Base-by-base conservation (phyloP, 2,888 invertebrate genomes). In the Tridacna gigas region DNA sequence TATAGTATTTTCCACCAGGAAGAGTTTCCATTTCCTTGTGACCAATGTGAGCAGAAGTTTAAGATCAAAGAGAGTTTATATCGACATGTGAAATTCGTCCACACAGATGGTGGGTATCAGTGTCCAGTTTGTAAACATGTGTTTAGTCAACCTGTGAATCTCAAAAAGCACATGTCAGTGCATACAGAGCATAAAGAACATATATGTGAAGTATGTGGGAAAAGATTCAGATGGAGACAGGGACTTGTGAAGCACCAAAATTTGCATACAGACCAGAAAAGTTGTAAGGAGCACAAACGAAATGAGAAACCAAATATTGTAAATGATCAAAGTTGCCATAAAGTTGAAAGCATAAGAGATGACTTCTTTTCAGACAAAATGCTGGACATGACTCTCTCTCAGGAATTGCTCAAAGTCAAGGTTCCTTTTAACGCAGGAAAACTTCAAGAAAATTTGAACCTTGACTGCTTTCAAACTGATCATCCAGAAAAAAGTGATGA, bases 1-100 rank as follows among this genome's bases (percentile, higher is more conserved):
- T 82, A 80, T 61, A 86, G 77, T 66, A 86, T 86, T 18, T 86
- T 86, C 66, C 86, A 86, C 47, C 86, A 86, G 69, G 45, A 67
- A 15, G 73, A 82, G 7, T 86, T 66, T 60, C 82, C 86, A 61
- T 86, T 60, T 45, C 60, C 74, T 11, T 86, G 86, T 48, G 63
- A 73, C 26, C 18, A 63, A 11, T 86, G 86, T 51, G 51, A 74
- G 15, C 82, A 83, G 47, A 86, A 80, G 48, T 86, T 86, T 56
- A 86, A 86, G 75, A 80, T 86, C 9, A 86, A 86, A 47, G 86
- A 86, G 56, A 78, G 82, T 22, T 45, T 86, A 45, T 80, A 75
- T 51, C 66, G 82, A 12, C 86, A 86, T 61, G 45, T 80, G 0
- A 86, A 86, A 45, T 83, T 86, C 47, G 82, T 86, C 5, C 86